These are phyloP conservation scores for Microcebus jonahi DNA, from an alignment of 2,113 vertebrate species.

Conservation along the genomic window DNA sequence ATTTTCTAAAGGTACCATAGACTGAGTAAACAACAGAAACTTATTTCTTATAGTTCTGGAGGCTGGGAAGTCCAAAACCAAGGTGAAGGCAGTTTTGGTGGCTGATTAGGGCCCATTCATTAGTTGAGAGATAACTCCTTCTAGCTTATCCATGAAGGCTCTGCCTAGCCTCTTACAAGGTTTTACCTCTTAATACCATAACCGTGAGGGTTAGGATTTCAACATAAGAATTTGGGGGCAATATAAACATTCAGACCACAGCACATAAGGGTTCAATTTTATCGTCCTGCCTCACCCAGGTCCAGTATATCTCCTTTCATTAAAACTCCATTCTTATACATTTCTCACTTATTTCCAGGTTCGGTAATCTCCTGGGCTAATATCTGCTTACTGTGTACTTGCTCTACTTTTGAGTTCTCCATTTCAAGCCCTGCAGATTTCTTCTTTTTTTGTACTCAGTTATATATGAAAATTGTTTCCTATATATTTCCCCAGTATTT, in stretches of 20 bases:
- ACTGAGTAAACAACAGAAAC: neutral
- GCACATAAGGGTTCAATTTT: neutral
- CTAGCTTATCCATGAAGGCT: neutral
- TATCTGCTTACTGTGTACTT: neutral
- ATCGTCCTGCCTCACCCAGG: neutral
- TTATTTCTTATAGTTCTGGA: neutral
- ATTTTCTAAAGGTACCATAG: neutral
- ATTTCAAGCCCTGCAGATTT: neutral
- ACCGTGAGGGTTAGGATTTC: neutral
- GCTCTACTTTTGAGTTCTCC: neutral
- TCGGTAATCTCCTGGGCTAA: neutral
- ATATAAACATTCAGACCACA: neutral
- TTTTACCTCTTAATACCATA: neutral
- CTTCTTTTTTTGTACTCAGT: neutral
- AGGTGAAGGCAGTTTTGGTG: neutral
- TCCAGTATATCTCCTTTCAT: neutral
- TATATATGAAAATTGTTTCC: neutral
- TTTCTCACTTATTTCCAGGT: conserved; percentile 8
- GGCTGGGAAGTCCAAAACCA: neutral
- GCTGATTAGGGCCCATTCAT: neutral
- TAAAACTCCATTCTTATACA: neutral
- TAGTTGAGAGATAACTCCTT: neutral
- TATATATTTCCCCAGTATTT: neutral
- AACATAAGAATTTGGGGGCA: neutral
- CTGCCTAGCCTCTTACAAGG: neutral